Base-by-base conservation (phyloP, 2,113 vertebrate genomes). In the Anhinga anhinga region DNA sequence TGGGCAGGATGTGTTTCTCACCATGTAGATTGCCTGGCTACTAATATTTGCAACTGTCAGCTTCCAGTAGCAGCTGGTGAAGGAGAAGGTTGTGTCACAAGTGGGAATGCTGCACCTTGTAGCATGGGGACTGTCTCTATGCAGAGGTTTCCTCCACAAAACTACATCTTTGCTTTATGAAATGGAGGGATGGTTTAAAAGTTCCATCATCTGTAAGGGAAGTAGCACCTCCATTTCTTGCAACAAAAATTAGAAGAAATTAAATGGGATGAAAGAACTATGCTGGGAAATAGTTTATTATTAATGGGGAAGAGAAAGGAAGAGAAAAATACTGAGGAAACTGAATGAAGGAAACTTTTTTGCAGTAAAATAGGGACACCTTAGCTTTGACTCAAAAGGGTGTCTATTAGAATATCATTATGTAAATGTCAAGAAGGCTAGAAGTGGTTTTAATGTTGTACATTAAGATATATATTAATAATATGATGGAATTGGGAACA, bases 381-480 rank as follows among this genome's bases (percentile, higher is more conserved):
- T 85, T 80, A 76, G 62, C 34, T 96, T 85, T 85, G 38, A 89
- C 38, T 85, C 47, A 61, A 95, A 96, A 95, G 81, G 65, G 42
- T 8, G 2, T 87, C 83, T 49, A 70, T 86, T 96, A 94, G 86
- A 88, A 94, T 93, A 78, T 86, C 92, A 92, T 95, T 94, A 95
- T 88, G 71, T 94, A 97, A 97, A 96, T 93, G 93, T 95, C 92
- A 97, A 94, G 88, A 87, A 96, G 82, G 38, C 73, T 95, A 82
- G 77, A 94, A 95, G 89, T 96, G 73, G 40, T 86, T 97, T 94
- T 97, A 97, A 85, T 87, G 78, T 92, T 86, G 65, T 89, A 95
- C 91, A 92, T 95, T 96, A 95, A 96, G 86, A 86, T 90, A 96
- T 93, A 88, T 94, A 93, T 95, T 93, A 95, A 93, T 97, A 96